Evolutionary conservation across 1,140 invertebrate species (phyloP).

Genomic region (Megathymus violae): DNA sequence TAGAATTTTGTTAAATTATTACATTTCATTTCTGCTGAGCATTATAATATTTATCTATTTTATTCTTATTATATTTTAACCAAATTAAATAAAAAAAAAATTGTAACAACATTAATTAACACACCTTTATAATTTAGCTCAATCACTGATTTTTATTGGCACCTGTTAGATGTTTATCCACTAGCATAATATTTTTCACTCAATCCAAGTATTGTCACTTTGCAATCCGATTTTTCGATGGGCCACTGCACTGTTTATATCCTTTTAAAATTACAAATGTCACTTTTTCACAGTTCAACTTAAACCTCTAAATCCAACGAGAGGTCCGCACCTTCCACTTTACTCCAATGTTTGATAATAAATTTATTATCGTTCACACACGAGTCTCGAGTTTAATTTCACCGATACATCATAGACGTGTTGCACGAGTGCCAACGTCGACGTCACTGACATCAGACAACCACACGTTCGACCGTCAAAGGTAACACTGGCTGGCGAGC

Average conservation of each 20-base stretch:
- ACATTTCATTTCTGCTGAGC: neutral
- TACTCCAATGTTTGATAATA: conserved; percentile 68
- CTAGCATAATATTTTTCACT: conserved; percentile 50
- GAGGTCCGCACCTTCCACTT: conserved; percentile 66
- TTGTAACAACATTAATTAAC: conserved; percentile 30
- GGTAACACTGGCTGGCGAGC: conserved; percentile 81
- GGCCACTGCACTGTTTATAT: conserved; percentile 75
- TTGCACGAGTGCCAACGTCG: conserved; percentile 74
- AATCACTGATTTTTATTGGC: conserved; percentile 42
- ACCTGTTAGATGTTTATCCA: conserved; percentile 46
- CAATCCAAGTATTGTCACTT: conserved; percentile 70
- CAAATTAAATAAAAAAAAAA: conserved; percentile 27
- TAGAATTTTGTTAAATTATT: conserved; percentile 4
- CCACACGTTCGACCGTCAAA: conserved; percentile 79
- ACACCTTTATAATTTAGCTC: conserved; percentile 44
- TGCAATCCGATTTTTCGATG: conserved; percentile 69
- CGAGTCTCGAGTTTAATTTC: conserved; percentile 73
- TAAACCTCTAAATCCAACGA: conserved; percentile 74
- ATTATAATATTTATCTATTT: neutral
- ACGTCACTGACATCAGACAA: conserved; percentile 77
- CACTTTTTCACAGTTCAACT: conserved; percentile 67
- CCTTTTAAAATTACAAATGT: conserved; percentile 65
- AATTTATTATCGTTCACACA: conserved; percentile 75
- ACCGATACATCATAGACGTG: conserved; percentile 83
- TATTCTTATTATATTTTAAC: neutral